Evolutionary conservation across 2,797 vertebrate genomes (phyloP).

Genomic region (Sus cebifrons): DNA sequence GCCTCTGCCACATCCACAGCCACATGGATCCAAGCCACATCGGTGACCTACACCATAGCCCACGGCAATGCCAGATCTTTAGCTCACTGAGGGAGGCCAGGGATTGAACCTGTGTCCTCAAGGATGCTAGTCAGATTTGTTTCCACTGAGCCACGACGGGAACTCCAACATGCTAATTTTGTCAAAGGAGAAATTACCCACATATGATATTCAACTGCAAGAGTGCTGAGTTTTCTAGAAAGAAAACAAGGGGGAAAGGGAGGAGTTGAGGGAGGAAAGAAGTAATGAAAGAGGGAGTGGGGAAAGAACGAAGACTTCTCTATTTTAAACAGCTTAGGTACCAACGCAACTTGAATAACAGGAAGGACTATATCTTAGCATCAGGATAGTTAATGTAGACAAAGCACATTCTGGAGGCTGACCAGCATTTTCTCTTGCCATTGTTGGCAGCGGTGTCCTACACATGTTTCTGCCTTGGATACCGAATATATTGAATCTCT

Average conservation of each 20-base stretch:
- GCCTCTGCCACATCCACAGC: too few species aligned
- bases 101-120: too few species aligned
- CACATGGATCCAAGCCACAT: too few species aligned
- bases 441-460: background rate
- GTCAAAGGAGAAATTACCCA: constrained; percentile 4
- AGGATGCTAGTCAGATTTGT: too few species aligned
- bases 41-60: too few species aligned
- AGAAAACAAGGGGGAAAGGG: background rate
- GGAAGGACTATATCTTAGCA: constrained; percentile 45
- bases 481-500: background rate
- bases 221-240: background rate
- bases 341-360: constrained; percentile 58
- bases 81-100: too few species aligned
- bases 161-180: background rate
- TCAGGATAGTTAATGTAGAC: background rate
- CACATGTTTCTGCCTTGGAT: background rate
- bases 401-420: background rate
- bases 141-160: too few species aligned
- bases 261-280: background rate
- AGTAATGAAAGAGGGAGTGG: background rate
- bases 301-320: background rate
- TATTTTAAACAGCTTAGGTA: constrained; percentile 49
- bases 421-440: background rate
- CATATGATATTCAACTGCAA: background rate
- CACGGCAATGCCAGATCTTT: too few species aligned